Conservation (phyloP, 2,797 vertebrate genomes). For the Gymnopithys bicolor region DNA sequence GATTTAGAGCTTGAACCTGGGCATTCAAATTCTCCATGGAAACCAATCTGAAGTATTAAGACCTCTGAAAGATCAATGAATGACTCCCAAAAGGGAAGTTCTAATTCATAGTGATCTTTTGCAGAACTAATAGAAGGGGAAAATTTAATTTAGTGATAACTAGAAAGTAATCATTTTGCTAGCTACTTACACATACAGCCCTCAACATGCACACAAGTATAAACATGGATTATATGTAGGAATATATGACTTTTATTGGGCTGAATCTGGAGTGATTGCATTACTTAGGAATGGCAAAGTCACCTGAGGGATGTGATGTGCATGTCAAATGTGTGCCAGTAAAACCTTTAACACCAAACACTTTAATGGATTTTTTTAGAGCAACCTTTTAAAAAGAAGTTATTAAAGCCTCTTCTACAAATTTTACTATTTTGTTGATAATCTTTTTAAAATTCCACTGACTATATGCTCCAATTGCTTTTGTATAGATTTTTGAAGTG, state of each 20-base stretch:
- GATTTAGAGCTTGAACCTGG: not conserved
- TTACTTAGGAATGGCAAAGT: not conserved
- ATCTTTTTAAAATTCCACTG: slow-evolving; percentile 6
- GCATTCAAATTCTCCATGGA: slow-evolving; percentile 29
- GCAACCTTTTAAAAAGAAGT: not conserved
- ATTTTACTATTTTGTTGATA: not conserved
- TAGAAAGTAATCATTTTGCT: slow-evolving; percentile 24
- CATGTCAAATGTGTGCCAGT: not conserved
- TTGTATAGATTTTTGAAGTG: slow-evolving; percentile 24
- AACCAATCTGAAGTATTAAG: slow-evolving; percentile 36
- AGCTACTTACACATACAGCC: not conserved
- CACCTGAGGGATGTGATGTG: not conserved
- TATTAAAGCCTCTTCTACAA: not conserved
- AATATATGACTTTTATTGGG: not conserved
- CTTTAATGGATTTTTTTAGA: slow-evolving; percentile 14
- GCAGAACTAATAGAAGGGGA: slow-evolving; percentile 28
- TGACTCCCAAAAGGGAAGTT: slow-evolving; percentile 20
- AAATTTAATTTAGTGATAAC: slow-evolving; percentile 41
- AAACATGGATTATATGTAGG: not conserved
- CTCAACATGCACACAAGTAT: not conserved
- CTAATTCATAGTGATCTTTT: slow-evolving; percentile 25
- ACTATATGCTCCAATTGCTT: not conserved
- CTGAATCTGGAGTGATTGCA: not conserved
- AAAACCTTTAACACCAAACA: not conserved
- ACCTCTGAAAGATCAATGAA: slow-evolving; percentile 22